Evolutionary conservation across 2,888 invertebrate genomes (phyloP).

Genomic region (Philopedon plagiatum): DNA sequence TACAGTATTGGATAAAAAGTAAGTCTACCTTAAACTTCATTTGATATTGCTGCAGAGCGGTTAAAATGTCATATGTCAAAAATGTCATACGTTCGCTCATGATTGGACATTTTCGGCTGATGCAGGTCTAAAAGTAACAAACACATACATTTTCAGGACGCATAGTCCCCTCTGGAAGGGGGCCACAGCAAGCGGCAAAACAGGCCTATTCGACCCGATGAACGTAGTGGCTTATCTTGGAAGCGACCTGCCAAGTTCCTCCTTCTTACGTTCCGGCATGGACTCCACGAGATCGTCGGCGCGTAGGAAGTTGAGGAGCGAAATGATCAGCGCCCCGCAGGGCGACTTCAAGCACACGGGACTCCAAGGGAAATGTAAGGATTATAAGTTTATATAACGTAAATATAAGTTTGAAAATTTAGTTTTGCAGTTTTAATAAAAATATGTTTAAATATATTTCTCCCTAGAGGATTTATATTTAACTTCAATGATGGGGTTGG

Average conservation of each 20-base stretch:
- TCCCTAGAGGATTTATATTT: too few relatives aligned
- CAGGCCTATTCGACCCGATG: slow-evolving; percentile 93
- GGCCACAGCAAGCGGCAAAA: slow-evolving; percentile 88
- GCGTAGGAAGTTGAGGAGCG: slow-evolving; percentile 81
- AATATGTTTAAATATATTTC: too few relatives aligned
- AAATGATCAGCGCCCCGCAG: slow-evolving; percentile 97
- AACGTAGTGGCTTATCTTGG: slow-evolving; percentile 91
- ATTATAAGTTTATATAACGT: not conserved
- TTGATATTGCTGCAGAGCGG: not conserved
- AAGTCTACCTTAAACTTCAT: slow-evolving; percentile 57
- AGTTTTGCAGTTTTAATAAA: too few relatives aligned
- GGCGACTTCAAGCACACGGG: slow-evolving; percentile 96
- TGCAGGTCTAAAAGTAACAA: too few relatives aligned
- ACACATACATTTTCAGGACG: slow-evolving; percentile 69
- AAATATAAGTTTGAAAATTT: too few relatives aligned
- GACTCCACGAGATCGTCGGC: slow-evolving; percentile 76
- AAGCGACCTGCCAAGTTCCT: slow-evolving; percentile 77
- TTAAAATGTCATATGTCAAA: too few relatives aligned
- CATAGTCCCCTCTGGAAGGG: slow-evolving; percentile 90
- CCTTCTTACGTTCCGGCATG: slow-evolving; percentile 68
- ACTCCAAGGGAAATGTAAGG: slow-evolving; percentile 71
- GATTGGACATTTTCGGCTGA: too few relatives aligned
- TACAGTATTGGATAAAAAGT: slow-evolving; percentile 90
- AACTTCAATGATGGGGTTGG: too few relatives aligned
- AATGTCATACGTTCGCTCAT: too few relatives aligned